A percentile compares a stretch with the other conserved stretches of the same genome.
Evolutionary conservation across 2,113 vertebrate species (phyloP).

Genomic region (Syngnathus typhle): DNA sequence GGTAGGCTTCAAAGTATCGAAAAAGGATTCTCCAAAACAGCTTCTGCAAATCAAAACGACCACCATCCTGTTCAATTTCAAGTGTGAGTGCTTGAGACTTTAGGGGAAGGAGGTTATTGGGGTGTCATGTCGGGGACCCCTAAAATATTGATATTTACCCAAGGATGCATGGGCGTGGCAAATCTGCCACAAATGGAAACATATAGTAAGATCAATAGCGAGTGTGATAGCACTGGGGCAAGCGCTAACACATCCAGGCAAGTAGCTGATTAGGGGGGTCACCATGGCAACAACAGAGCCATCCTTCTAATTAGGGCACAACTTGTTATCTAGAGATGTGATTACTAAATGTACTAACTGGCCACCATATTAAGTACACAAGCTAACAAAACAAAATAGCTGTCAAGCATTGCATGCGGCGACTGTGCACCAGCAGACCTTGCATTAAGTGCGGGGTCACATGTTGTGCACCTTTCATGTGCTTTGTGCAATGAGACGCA

Average conservation of each 20-base stretch:
- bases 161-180: not conserved
- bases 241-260: not conserved
- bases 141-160: not conserved
- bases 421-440: not conserved
- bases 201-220: not conserved
- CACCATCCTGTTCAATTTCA: not conserved
- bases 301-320: not conserved
- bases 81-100: not conserved
- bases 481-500: conserved; percentile 6
- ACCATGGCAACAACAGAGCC: not conserved
- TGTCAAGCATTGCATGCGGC: not conserved
- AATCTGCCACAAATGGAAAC: not conserved
- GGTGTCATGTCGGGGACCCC: not conserved
- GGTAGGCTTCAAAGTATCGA: not conserved
- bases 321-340: not conserved
- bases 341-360: not conserved
- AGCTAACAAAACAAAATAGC: not conserved
- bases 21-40: not conserved
- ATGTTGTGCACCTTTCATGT: not conserved
- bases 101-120: too few species aligned
- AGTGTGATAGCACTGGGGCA: not conserved
- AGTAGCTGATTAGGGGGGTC: not conserved
- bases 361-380: not conserved
- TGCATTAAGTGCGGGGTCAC: not conserved
- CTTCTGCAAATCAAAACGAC: not conserved